phyloP scores from a whole-genome alignment of 2,888 invertebrate genomes.

The Rambutsinella grinnellia region DNA sequence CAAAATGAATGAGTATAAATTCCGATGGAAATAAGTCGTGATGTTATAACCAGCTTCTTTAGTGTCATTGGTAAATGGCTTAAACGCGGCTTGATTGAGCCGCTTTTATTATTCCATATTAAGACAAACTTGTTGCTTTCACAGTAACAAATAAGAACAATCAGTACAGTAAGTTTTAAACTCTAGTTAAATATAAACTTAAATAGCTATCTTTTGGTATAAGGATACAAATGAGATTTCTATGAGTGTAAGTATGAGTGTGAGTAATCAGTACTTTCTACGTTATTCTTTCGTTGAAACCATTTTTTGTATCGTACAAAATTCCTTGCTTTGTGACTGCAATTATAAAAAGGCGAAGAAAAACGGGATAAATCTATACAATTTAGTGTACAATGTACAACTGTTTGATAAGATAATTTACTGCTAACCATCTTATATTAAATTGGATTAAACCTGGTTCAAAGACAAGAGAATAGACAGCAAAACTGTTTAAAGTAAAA shows the following conservation, averaged over 20 bases:
- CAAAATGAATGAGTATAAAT: neutral
- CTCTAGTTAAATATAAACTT: too few species aligned
- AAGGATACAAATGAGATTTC: too few species aligned
- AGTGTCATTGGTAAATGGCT: neutral
- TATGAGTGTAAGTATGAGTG: neutral
- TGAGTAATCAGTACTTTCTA: neutral
- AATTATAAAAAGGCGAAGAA: constrained; percentile 2
- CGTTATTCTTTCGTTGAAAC: neutral
- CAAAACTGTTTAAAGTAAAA: neutral
- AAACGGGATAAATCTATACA: constrained; percentile 31
- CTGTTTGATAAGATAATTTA: neutral
- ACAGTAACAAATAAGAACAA: neutral
- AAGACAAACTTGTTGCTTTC: neutral
- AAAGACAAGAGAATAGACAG: neutral
- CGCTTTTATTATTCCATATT: neutral
- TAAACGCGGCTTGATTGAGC: neutral
- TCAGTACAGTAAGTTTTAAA: too few species aligned
- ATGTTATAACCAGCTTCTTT: neutral
- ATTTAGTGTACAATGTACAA: constrained; percentile 34
- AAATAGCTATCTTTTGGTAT: too few species aligned
- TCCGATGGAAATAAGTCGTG: neutral
- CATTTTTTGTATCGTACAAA: neutral
- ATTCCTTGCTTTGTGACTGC: too few species aligned
- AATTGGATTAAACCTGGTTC: constrained; percentile 12
- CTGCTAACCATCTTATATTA: neutral